Conservation (phyloP, 2,888 invertebrate genomes). For the Rosalia funebris region DNA sequence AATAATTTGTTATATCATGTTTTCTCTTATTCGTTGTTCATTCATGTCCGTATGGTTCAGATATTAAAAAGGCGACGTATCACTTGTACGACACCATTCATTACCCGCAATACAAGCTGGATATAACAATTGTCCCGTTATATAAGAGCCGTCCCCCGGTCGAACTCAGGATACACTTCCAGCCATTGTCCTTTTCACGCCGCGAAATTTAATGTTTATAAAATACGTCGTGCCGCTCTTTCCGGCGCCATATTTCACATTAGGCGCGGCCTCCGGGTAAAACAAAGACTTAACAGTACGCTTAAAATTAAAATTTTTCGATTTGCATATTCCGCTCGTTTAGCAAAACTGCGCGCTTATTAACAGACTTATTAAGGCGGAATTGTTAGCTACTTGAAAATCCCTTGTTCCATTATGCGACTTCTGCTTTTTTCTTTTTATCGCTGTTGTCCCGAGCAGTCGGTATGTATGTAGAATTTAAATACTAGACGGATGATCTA, state of each 20-base stretch:
- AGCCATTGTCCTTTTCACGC: slow-evolving; percentile 28
- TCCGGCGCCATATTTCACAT: slow-evolving; percentile 40
- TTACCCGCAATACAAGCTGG: no score
- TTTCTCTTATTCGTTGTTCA: no score
- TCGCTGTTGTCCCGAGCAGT: neutral
- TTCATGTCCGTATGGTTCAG: no score
- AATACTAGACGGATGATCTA: no score
- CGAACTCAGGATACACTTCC: slow-evolving; percentile 19
- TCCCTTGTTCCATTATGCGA: slow-evolving; percentile 9
- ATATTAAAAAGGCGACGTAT: no score
- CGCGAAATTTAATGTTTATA: slow-evolving; percentile 27
- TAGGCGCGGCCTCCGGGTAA: slow-evolving; percentile 34
- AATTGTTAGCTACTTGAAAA: slow-evolving; percentile 24
- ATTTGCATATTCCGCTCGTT: slow-evolving; percentile 53
- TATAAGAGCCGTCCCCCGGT: slow-evolving; percentile 6
- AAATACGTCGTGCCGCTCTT: slow-evolving; percentile 33
- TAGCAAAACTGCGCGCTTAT: slow-evolving; percentile 41
- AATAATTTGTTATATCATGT: no score
- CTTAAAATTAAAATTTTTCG: slow-evolving; percentile 49
- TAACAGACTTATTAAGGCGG: slow-evolving; percentile 39
- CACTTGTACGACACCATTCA: no score
- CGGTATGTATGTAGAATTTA: no score
- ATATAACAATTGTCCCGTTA: no score
- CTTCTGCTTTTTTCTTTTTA: neutral
- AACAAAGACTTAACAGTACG: slow-evolving; percentile 46